Evolutionary conservation across 2,113 vertebrate genomes (phyloP).

Genomic region (Paracanthobrama guichenoti): DNA sequence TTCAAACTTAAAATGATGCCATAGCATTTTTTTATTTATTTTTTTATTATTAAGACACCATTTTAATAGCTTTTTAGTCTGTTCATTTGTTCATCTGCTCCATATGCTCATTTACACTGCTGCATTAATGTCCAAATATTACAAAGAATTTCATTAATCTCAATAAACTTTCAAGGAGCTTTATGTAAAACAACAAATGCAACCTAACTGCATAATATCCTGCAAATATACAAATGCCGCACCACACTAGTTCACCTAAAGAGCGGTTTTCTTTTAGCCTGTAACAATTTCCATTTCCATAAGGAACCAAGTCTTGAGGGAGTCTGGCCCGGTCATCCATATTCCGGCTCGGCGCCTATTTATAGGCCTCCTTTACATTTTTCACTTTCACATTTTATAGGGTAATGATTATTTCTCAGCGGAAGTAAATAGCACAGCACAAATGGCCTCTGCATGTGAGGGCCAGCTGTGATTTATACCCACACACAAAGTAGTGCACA

Average conservation of each 20-base stretch:
- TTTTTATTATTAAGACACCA: too few relatives aligned
- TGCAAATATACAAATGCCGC: background rate
- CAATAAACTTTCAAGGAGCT: background rate
- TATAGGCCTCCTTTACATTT: slow-evolving; percentile 73
- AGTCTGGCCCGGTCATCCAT: slow-evolving; percentile 68
- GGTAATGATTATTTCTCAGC: slow-evolving; percentile 73
- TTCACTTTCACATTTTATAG: slow-evolving; percentile 74
- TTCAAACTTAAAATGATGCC: too few relatives aligned
- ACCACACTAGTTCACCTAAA: background rate
- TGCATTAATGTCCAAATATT: background rate
- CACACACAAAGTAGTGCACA: slow-evolving; percentile 58
- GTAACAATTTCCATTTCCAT: slow-evolving; percentile 37
- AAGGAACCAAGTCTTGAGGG: slow-evolving; percentile 50
- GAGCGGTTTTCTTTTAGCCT: background rate
- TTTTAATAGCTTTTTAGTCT: too few relatives aligned
- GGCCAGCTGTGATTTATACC: slow-evolving; percentile 70
- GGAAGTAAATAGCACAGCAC: slow-evolving; percentile 72
- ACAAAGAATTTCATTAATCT: slow-evolving; percentile 20
- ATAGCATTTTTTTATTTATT: too few relatives aligned
- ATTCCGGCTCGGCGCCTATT: slow-evolving; percentile 67
- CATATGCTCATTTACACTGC: background rate
- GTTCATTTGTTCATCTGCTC: background rate
- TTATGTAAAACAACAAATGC: background rate
- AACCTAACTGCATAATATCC: background rate
- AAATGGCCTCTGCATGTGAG: slow-evolving; percentile 69